Conservation (phyloP, 2,113 vertebrate genomes). For the Heloderma charlesbogerti region DNA sequence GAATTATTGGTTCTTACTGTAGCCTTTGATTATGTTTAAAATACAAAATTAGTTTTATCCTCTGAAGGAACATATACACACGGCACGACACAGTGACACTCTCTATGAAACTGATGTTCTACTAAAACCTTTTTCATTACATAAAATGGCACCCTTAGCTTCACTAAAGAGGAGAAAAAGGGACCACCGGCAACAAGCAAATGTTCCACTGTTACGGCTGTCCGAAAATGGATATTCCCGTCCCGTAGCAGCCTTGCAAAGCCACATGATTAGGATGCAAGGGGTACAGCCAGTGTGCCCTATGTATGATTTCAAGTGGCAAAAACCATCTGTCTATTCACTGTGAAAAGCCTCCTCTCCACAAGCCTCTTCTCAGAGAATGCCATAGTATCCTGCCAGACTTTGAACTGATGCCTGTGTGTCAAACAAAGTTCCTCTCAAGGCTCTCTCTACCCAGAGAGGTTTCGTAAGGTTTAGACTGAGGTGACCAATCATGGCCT, state of each 20-base stretch:
- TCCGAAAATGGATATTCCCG: constrained; percentile 37
- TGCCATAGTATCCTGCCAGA: constrained; percentile 29
- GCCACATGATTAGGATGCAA: constrained; percentile 2
- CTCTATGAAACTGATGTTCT: constrained; percentile 49
- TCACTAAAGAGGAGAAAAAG: constrained; percentile 53
- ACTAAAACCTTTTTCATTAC: constrained; percentile 38
- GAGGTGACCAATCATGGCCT: constrained; percentile 63
- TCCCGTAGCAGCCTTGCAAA: not conserved
- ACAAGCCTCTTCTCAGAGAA: constrained; percentile 35
- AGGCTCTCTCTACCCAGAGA: constrained; percentile 55
- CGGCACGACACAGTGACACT: not conserved
- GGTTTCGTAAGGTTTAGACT: constrained; percentile 68
- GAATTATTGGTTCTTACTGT: constrained; percentile 40
- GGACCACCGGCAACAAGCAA: constrained; percentile 40
- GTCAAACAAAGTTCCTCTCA: constrained; percentile 61
- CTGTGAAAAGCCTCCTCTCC: constrained; percentile 13
- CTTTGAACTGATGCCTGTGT: constrained; percentile 71
- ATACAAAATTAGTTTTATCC: constrained; percentile 51
- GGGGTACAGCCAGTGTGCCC: not conserved
- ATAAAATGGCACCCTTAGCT: constrained; percentile 46
- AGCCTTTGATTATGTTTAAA: constrained; percentile 55
- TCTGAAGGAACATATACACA: constrained; percentile 25
- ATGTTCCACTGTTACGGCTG: constrained; percentile 12
- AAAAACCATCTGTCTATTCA: constrained; percentile 44
- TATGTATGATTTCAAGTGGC: constrained; percentile 20